Evolutionary conservation across 2,113 vertebrate genomes (phyloP), one percentile per base, ranked within the genome.

Genomic region (Aldabrachelys gigantea): DNA sequence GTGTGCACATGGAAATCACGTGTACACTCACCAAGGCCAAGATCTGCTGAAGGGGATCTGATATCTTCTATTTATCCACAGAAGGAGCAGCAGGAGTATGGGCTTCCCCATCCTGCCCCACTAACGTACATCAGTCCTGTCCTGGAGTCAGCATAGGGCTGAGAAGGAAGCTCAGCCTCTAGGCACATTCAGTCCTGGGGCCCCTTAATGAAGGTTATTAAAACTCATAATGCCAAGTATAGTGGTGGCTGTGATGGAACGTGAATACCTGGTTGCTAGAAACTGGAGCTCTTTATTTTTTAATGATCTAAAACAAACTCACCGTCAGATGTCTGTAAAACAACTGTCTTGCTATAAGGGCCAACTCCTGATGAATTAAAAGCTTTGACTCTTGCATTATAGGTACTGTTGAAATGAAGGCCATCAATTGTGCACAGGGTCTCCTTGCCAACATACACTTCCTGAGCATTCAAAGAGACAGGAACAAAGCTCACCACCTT

Each of bases 381-480:
- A 65, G 99, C 99, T 97, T 99, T 99, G 90, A 99, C 99, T 78
- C 99, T 98, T 97, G 99, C 99, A 0, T 99, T 99, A 92, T 99
- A 99, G 54, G 99, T 99, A 97, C 99, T 99, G 97, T 99, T 99
- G 96, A 99, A 99, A 93, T 99, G 99, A 93, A 99, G 99, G 38
- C 99, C 99, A 0, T 99, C 99, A 2, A 99, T 99, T 21, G 99
- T 99, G 90, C 99, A 99, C 92, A 99, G 98, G 0, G 99, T 99
- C 98, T 99, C 99, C 98, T 99, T 99, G 91, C 99, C 99, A 44
- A 99, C 99, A 8, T 99, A 99, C 1, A 99, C 99, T 95, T 99
- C 99, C 99, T 99, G 95, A 50, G 95, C 65, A 88, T 87, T 19
- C 9, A 92, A 89, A 90, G 76, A 88, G 72, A 22, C 85, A 83